Base-by-base conservation (phyloP, 2,888 invertebrate genomes). In the Pammene aurita region DNA sequence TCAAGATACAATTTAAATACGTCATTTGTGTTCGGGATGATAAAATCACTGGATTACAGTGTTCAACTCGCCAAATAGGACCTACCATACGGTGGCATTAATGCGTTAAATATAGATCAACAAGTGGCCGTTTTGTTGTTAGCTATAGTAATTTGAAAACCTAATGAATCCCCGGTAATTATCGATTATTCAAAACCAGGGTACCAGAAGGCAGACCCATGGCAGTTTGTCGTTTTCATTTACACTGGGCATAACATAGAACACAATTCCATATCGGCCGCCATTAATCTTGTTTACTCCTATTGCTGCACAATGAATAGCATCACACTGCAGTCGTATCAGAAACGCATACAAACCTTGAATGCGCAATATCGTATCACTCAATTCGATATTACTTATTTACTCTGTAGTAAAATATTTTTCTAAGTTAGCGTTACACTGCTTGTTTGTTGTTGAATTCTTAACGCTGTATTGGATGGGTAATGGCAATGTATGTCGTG, bases 271-370 rank as follows among this genome's bases (percentile, higher is more conserved):
- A 65, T 65, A 56, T 65, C 46, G 46, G 55, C 35, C 44, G 38
- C 54, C 55, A 65, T 65, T 35, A 55, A 44, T 55, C 64, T 65
- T 55, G 54, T 64, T 55, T 44, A 34, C 34, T 42, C 26, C 14
- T 54, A 62, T 41, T 52, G 55, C 55, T 64, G 54, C 55, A 64
- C 38, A 61, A 61, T 61, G 61, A 61, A 61, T 61, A 18, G 38
- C 48, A 61, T 16, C 35, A 61, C 61, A 48, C 38, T 61, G 58
- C 58, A 61, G 48, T 61, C 38, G 38, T 61, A 61, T 52, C 26
- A 41, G 50, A 62, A 48, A 14, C n/a, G 60, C 35, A 48, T 46
- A 48, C 48, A 16, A 35, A 61, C 11, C 14, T 61, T 48, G 48
- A 61, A 61, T 48, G 60, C 48, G 61, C 61, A 61, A 50, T 61